These are phyloP conservation scores for Pterophyllum scalare DNA, from an alignment of 2,113 vertebrate species.

Conservation along the genomic window DNA sequence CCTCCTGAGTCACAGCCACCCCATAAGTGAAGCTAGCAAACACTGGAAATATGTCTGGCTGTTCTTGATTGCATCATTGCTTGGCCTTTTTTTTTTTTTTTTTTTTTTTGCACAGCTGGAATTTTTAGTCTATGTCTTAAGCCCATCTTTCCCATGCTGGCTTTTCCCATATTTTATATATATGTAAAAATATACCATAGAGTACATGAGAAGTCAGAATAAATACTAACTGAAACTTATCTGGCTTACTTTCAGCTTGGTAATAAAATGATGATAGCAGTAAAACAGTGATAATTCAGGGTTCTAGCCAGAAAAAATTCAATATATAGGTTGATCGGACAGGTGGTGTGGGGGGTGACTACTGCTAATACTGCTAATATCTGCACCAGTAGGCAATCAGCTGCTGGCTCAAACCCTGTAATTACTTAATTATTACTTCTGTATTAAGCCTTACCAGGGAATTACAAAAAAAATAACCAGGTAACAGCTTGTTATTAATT, in stretches of 20 bases:
- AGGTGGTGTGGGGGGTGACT: no score
- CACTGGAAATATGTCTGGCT: background rate
- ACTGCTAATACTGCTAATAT: no score
- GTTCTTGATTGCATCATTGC: no score
- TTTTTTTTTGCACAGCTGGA: background rate
- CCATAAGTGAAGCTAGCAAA: background rate
- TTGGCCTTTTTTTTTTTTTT: no score
- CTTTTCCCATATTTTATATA: background rate
- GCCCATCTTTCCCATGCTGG: background rate
- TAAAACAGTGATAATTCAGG: background rate
- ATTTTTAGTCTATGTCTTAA: background rate
- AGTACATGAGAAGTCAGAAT: background rate
- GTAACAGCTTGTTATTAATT: background rate
- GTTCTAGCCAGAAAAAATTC: no score
- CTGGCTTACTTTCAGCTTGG: background rate
- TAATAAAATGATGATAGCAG: background rate
- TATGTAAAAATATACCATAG: background rate
- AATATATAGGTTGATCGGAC: no score
- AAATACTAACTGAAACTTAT: background rate
- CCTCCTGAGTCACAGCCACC: no score
- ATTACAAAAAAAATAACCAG: background rate
- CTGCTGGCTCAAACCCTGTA: no score
- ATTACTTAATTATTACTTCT: background rate
- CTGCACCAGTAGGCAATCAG: no score
- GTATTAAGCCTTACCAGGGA: background rate